Base-by-base conservation (phyloP, 2,888 invertebrate genomes). In the Hemicrepidius hirtus region DNA sequence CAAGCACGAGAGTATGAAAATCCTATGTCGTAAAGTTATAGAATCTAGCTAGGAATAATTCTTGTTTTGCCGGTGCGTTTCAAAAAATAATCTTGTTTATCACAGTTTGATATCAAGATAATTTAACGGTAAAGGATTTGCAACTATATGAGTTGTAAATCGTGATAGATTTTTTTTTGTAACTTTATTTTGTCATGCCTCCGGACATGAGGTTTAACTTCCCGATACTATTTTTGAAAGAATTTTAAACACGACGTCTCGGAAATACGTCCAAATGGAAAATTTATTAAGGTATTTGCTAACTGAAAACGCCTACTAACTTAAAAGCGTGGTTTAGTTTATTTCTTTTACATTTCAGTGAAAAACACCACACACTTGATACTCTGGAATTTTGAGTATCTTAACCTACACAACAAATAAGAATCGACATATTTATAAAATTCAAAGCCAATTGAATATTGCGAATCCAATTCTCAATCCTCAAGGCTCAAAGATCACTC, bases 11-110 rank as follows among this genome's bases (percentile, higher is more conserved):
- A 60, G 57, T 49, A 68, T 28, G 62, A 68, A 68, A 68, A 62
- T 49, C 35, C 18, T 4, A 57, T 41, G 62, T 62, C 68, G 62
- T 68, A 62, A 68, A 68, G 32, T 62, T 62, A 32, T 28, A 62
- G 40, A 50, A 62, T 50, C 62, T 32, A 53, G 40, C 68, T 62
- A 68, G n/a, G 62, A 68, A 68, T 68, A 68, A 68, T 68, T 62
- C 68, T 62, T 62, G 62, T 62, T 68, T 62, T 53, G 62, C 60
- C 49, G 68, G 60, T 59, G 59, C 57, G 37, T 35, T 46, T 70
- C 32, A 57, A 70, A 70, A 69, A 70, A 70, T 64, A 70, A 70
- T 70, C 70, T 64, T 70, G 70, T 70, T 70, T 70, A 70, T 70
- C 70, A 46, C 70, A 63, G 70, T 70, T 63, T 70, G 70, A 70